Base-by-base conservation (phyloP, 2,797 vertebrate genomes). In the Macroramphosus scolopax region DNA sequence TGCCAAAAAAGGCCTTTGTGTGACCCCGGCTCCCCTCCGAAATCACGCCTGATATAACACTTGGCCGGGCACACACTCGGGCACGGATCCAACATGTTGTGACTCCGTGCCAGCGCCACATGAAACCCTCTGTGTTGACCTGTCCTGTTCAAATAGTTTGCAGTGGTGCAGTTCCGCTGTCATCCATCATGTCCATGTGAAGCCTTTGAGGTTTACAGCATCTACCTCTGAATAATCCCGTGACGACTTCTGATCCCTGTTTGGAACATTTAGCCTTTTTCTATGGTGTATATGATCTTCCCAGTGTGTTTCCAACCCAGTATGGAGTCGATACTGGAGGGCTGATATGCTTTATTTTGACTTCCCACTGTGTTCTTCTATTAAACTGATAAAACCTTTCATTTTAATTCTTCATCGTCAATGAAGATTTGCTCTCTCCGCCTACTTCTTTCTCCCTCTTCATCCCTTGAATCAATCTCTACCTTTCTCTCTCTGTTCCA, bases 31-130 rank as follows among this genome's bases (percentile, higher is more conserved):
- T 69, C 75, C 53, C 56, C 72, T 66, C 77, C 82, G 75, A 83
- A 87, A 80, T 82, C 64, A 78, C 85, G 78, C 80, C 72, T 65
- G 71, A 84, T 87, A 84, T 86, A 82, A 83, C 82, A 85, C 81
- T 84, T 75, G 80, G 67, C 79, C 66, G 68, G 61, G 45, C 62
- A 68, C 71, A 51, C 57, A 64, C 63, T 75, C 68, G 20, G 47
- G 75, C 68, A 28, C 63, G 38, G 28, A 72, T 74, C 68, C 81
- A 77, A 68, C 72, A 63, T 73, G 77, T 79, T 71, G 63, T 76
- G 77, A 83, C 81, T 78, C 77, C 63, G 64, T 51, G 77, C 70
- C 58, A 46, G 64, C 72, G 84, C 76, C 75, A 84, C 77, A 73
- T 78, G 80, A 82, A 74, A 72, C 72, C 61, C 47, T 32, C 29